These are phyloP conservation scores for Enteromius unitaeniatus DNA, from an alignment of 2,797 vertebrate genomes.

Conservation along the genomic window DNA sequence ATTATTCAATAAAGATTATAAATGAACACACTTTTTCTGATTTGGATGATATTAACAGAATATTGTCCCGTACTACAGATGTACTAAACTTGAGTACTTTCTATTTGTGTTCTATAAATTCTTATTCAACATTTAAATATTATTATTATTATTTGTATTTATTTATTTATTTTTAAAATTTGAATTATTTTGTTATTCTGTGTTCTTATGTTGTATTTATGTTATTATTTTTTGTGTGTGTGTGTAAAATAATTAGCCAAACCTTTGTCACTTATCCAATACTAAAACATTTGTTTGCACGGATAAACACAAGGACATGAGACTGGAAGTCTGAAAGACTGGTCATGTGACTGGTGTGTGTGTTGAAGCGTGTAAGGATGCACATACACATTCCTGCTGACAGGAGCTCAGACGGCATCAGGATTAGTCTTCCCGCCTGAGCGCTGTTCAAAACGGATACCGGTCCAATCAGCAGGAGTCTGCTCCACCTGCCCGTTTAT, in stretches of 20 bases:
- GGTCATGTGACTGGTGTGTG: slow-evolving; percentile 35
- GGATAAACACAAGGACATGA: background rate
- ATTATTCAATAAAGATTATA: too few relatives aligned
- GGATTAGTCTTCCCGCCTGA: slow-evolving; percentile 49
- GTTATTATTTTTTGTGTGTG: background rate
- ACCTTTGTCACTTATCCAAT: too few relatives aligned
- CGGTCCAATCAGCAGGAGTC: background rate
- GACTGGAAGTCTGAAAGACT: background rate
- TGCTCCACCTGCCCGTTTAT: background rate
- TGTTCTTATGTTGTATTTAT: background rate
- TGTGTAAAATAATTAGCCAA: background rate
- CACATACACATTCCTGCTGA: slow-evolving; percentile 5
- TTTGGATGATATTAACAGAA: background rate
- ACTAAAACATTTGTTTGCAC: background rate
- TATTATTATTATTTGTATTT: background rate
- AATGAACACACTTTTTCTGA: background rate
- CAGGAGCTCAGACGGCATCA: slow-evolving; percentile 43
- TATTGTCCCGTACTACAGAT: background rate
- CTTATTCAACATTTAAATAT: background rate
- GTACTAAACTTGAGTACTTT: background rate
- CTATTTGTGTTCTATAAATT: background rate
- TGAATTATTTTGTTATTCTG: background rate
- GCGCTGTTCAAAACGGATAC: background rate
- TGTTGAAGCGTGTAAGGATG: slow-evolving; percentile 7
- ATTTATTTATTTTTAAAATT: background rate